Evolutionary conservation across 1,140 invertebrate species (phyloP).

Genomic region (Drosophila malerkotliana): DNA sequence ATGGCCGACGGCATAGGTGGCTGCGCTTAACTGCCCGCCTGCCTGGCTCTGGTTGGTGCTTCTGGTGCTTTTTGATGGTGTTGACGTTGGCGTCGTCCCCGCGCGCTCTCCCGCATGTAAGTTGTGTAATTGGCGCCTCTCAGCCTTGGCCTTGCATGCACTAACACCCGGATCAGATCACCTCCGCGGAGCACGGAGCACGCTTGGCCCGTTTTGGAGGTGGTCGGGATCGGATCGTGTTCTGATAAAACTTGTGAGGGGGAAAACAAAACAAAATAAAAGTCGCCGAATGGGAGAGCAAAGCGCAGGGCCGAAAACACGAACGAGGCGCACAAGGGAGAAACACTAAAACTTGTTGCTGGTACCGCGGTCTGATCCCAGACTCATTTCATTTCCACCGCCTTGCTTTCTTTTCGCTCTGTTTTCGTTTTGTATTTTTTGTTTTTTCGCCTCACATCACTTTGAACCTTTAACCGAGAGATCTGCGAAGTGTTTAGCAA

Average conservation of each 20-base stretch:
- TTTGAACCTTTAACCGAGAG: slow-evolving; percentile 74
- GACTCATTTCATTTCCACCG: slow-evolving; percentile 21
- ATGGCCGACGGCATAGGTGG: slow-evolving; percentile 48
- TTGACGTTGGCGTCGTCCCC: slow-evolving; percentile 32
- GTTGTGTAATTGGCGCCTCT: slow-evolving; percentile 66
- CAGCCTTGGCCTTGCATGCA: slow-evolving; percentile 50
- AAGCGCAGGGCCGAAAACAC: slow-evolving; percentile 64
- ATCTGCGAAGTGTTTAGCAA: slow-evolving; percentile 38
- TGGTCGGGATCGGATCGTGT: slow-evolving; percentile 49
- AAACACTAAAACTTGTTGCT: slow-evolving; percentile 71
- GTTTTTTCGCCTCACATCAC: slow-evolving; percentile 58
- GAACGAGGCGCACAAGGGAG: slow-evolving; percentile 59
- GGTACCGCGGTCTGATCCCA: slow-evolving; percentile 17
- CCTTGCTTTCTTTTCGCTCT: slow-evolving; percentile 35
- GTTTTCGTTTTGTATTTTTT: slow-evolving; percentile 36
- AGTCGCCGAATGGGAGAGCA: slow-evolving; percentile 58
- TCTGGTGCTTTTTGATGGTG: slow-evolving; percentile 1
- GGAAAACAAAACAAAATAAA: slow-evolving; percentile 68
- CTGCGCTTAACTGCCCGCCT: slow-evolving; percentile 44
- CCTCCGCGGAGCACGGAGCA: slow-evolving; percentile 22
- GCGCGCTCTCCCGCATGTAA: slow-evolving; percentile 46
- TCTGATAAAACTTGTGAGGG: slow-evolving; percentile 55
- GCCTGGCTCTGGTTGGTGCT: slow-evolving; percentile 29
- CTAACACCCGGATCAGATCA: slow-evolving; percentile 32
- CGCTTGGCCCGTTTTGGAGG: slow-evolving; percentile 67